Conservation (phyloP, 2,888 invertebrate genomes). For the Orthosia gracilis region DNA sequence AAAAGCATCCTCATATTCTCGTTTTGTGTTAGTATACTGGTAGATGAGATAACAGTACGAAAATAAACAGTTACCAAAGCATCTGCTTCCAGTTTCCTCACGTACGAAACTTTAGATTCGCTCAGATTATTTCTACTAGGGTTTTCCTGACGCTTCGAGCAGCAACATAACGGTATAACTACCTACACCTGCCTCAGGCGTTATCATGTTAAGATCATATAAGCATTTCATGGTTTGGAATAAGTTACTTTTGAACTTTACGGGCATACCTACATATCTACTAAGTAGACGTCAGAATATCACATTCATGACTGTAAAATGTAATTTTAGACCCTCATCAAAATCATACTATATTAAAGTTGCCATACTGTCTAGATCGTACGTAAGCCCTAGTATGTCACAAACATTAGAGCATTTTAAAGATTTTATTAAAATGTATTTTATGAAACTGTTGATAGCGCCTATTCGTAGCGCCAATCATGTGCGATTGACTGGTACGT, state of each 20-base stretch:
- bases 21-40: neutral
- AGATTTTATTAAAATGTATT: too few relatives aligned
- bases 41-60: constrained; percentile 19
- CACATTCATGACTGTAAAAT: neutral
- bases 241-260: constrained; percentile 25
- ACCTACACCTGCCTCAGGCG: constrained; percentile 21
- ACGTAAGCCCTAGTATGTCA: too few relatives aligned
- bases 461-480: too few relatives aligned
- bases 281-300: neutral
- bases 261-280: neutral
- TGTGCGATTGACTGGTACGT: too few relatives aligned
- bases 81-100: constrained; percentile 35
- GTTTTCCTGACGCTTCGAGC: constrained; percentile 35
- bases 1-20: neutral
- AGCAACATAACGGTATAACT: constrained; percentile 5
- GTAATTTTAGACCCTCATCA: neutral
- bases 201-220: constrained; percentile 40
- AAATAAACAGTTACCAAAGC: constrained; percentile 39
- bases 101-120: constrained; percentile 41
- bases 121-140: constrained; percentile 41
- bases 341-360: neutral
- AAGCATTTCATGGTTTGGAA: constrained; percentile 34
- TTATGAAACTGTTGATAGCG: too few relatives aligned
- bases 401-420: too few relatives aligned
- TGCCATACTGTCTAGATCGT: neutral